These are phyloP conservation scores for Paragorgia papillata DNA, from an alignment of 92 coral and sea anemone genomes.

Conservation along the genomic window DNA sequence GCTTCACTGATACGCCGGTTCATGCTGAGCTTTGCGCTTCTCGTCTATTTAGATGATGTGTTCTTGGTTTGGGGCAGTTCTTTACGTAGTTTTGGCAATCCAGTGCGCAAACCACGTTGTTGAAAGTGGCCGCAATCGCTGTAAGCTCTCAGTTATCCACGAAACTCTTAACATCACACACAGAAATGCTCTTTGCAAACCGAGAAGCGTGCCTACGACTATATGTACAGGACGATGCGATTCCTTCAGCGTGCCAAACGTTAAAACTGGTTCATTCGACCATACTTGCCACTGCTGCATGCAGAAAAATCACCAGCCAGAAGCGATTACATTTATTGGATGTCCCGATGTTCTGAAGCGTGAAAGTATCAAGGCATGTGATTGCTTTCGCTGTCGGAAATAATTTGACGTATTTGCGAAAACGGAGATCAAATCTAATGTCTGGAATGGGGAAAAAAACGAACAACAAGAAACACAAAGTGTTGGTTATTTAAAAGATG, in stretches of 20 bases:
- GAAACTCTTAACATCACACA: not conserved
- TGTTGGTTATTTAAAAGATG: too few relatives aligned
- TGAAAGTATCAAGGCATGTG: not conserved
- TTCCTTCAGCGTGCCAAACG: not conserved
- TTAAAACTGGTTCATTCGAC: not conserved
- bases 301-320: not conserved
- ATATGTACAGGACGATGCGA: not conserved
- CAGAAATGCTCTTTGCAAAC: constrained; percentile 12
- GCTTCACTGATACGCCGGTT: too few relatives aligned
- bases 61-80: not conserved
- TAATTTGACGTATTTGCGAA: not conserved
- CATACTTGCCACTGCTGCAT: not conserved
- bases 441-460: too few relatives aligned
- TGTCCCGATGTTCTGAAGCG: constrained; percentile 14
- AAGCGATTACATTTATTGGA: constrained; percentile 1
- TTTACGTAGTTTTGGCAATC: not conserved
- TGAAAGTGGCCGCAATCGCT: not conserved
- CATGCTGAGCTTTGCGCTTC: too few relatives aligned
- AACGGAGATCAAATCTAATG: too few relatives aligned
- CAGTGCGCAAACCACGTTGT: not conserved
- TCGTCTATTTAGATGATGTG: not conserved
- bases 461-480: too few relatives aligned
- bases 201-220: not conserved
- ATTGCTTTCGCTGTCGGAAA: not conserved
- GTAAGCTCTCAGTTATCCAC: not conserved